Evolutionary conservation across 2,113 vertebrate genomes (phyloP).

Genomic region (Boulengeromyrus knoepffleri): DNA sequence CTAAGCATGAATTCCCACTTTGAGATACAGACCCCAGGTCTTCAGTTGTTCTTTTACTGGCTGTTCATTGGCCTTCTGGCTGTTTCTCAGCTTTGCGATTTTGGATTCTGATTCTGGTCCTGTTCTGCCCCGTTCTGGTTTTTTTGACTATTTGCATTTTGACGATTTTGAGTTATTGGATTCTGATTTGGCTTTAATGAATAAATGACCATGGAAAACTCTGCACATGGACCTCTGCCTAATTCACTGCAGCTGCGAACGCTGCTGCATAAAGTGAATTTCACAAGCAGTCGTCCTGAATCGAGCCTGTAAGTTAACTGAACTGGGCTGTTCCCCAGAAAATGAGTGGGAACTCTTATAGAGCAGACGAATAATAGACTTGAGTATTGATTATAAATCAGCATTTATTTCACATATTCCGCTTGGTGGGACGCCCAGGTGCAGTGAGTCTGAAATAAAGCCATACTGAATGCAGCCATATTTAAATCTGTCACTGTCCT

Average conservation of each 20-base stretch:
- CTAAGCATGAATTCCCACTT: neutral
- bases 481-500: conserved; percentile 7
- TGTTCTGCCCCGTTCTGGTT: neutral
- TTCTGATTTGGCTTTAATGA: neutral
- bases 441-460: neutral
- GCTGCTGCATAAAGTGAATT: neutral
- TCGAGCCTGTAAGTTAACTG: neutral
- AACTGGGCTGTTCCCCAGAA: neutral
- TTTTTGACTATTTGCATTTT: neutral
- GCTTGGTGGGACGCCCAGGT: neutral
- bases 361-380: neutral
- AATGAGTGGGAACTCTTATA: neutral
- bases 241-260: neutral
- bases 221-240: neutral
- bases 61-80: neutral
- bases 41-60: neutral
- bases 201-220: neutral
- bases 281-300: neutral
- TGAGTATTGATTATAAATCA: neutral
- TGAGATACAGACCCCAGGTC: neutral
- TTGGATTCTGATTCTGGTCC: neutral
- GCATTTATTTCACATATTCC: neutral
- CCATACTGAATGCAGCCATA: neutral
- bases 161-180: neutral
- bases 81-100: neutral